Evolutionary conservation across 2,888 invertebrate species (phyloP), one percentile per base, ranked within the genome.

Genomic region (Hirtodrosophila trivittata): DNA sequence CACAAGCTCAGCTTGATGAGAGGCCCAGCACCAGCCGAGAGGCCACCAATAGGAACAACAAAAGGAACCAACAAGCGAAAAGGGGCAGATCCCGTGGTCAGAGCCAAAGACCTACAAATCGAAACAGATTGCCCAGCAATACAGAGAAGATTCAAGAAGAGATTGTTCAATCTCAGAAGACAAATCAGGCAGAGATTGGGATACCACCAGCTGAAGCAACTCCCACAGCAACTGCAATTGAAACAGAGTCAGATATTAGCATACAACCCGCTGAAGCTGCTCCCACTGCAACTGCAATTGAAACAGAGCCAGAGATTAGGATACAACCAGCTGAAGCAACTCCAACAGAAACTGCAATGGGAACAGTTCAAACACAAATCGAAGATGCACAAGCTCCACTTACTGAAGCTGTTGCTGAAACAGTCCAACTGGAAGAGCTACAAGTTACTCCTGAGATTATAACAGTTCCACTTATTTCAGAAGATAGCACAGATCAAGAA

Each of bases 21-120:
- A 63, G 46, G 9, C 83, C 81, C 5, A 68, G 80, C 26, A 75
- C 86, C 0, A 86, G 86, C 32, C 54, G 70, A 6, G 76, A 76
- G 0, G 69, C 83, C 1, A 46, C 83, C 1, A 46, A 21, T 16
- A 64, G 37, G 10, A 60, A 56, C 33, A 68, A 41, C n/a, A 75
- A 49, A 9, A 62, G 75, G 30, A 73, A 86, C 0, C 80, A 75
- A 9, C 18, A 66, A 9, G 33, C 59, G 0, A 87, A 58, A 16
- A 87, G 65, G 6, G 52, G 49, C 1, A 62, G 67, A 55, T 1
- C 41, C 0, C 59, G 86, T 0, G 80, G 78, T n/a, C 72, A 64
- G 9, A 87, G 86, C 18, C 86, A 83, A 37, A 68, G 46, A 16
- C 71, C 80, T 4, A 38, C n/a, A 3, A 77, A 70, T 38, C 55